Base-by-base conservation (phyloP, 2,888 invertebrate species). In the Lampropteryx suffumata region DNA sequence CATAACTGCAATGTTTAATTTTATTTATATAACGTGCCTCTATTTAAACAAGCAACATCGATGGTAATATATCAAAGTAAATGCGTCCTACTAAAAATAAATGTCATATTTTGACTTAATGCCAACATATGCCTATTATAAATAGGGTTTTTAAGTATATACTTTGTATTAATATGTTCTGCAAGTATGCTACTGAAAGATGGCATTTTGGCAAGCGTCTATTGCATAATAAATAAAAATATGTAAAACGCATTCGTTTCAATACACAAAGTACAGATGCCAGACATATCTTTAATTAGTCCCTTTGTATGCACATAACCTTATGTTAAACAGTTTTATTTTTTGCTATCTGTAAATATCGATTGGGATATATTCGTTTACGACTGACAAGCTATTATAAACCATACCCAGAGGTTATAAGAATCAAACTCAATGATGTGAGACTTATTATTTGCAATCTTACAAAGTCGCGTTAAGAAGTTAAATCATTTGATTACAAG, bases 231-330 rank as follows among this genome's bases (percentile, higher is more conserved):
- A n/a, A n/a, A n/a, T n/a, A n/a, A n/a, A n/a, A n/a, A n/a, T n/a
- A 27, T 30, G 17, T 26, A 24, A 26, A 42, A 43, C 17, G 33
- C 33, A 33, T 32, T 32, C 5, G 11, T n/a, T 44, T 5, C 12
- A 30, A 8, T 8, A 24, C 6, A 24, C 24, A 6, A 7, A 24
- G 17, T 17, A 12, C 26, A 30, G 10, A 32, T 32, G 36, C 17
- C 37, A 26, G 35, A 36, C 36, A 30, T 36, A 41, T 29, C 30
- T 30, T 45, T 36, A 30, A 45, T 37, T 77, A 75, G 80, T 77
- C 67, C 68, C 67, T 71, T 73, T 68, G 69, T 71, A 66, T 71
- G 65, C 69, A 75, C 64, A 67, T 72, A 70, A 64, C 66, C 71
- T 72, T 74, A 76, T 71, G 75, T 76, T 76, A 76, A 21, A 21